Conservation (phyloP, 2,888 invertebrate genomes). For the Erebia aethiops region DNA sequence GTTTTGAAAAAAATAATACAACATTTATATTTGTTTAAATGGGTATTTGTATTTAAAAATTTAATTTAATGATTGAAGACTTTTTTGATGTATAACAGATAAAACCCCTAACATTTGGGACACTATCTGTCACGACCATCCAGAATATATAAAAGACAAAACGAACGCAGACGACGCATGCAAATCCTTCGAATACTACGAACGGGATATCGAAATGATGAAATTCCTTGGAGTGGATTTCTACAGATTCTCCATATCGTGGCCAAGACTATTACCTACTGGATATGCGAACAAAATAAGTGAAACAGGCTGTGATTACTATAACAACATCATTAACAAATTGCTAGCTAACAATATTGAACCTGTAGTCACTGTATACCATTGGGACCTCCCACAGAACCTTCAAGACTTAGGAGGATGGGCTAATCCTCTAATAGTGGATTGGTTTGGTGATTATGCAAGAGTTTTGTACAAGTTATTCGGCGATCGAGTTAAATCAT, state of each 20-base stretch:
- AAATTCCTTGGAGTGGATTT: conserved; percentile 73
- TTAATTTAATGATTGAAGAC: too few relatives aligned
- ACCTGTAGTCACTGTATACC: conserved; percentile 83
- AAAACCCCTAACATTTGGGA: conserved; percentile 86
- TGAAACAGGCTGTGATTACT: conserved; percentile 84
- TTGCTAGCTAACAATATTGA: conserved; percentile 82
- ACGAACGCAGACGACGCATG: conserved; percentile 83
- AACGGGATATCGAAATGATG: conserved; percentile 77
- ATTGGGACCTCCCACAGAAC: conserved; percentile 82
- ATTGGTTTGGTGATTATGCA: conserved; percentile 79
- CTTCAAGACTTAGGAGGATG: conserved; percentile 84
- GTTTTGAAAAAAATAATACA: too few relatives aligned
- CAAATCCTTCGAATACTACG: conserved; percentile 84
- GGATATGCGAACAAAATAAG: conserved; percentile 81
- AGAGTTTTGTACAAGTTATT: conserved; percentile 68
- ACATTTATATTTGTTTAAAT: too few relatives aligned
- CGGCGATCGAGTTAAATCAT: conserved; percentile 79
- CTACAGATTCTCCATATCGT: conserved; percentile 84
- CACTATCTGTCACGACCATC: conserved; percentile 67
- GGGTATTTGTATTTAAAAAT: too few relatives aligned
- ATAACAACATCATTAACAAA: conserved; percentile 84
- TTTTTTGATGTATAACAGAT: conserved; percentile 52
- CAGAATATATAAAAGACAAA: conserved; percentile 75
- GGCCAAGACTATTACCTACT: conserved; percentile 85
- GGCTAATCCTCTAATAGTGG: conserved; percentile 68